These are phyloP conservation scores for Papilio dardanus DNA, from an alignment of 1,140 invertebrate genomes.

Conservation along the genomic window DNA sequence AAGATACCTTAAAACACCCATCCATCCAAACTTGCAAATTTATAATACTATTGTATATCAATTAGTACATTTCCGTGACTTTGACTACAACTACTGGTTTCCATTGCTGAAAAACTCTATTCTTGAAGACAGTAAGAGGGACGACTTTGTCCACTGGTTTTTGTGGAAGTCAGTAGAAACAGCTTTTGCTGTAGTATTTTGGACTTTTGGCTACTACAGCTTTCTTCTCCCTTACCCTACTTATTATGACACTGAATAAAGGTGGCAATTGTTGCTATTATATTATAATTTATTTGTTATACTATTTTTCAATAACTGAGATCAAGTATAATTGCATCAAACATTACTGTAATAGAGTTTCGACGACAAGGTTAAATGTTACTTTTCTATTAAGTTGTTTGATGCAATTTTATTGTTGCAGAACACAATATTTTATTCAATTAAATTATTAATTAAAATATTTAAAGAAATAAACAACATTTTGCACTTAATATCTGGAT, in stretches of 20 bases:
- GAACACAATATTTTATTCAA: background rate
- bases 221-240: too few relatives aligned
- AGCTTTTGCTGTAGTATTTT: too few relatives aligned
- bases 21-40: too few relatives aligned
- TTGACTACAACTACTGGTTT: background rate
- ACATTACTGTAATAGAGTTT: background rate
- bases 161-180: background rate
- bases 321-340: background rate
- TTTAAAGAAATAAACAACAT: background rate
- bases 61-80: background rate
- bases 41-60: too few relatives aligned
- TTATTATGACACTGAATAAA: too few relatives aligned
- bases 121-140: too few relatives aligned
- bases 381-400: conserved; percentile 5
- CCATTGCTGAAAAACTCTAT: background rate
- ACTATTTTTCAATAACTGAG: background rate
- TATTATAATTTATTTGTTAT: conserved; percentile 1
- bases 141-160: too few relatives aligned
- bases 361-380: conserved; percentile 12
- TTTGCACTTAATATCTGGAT: too few relatives aligned
- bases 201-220: too few relatives aligned
- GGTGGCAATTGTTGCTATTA: too few relatives aligned
- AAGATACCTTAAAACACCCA: too few relatives aligned
- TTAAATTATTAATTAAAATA: background rate
- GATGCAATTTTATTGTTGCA: conserved; percentile 2